Base-by-base conservation (phyloP, 2,797 vertebrate genomes). In the Hyperoplus immaculatus region DNA sequence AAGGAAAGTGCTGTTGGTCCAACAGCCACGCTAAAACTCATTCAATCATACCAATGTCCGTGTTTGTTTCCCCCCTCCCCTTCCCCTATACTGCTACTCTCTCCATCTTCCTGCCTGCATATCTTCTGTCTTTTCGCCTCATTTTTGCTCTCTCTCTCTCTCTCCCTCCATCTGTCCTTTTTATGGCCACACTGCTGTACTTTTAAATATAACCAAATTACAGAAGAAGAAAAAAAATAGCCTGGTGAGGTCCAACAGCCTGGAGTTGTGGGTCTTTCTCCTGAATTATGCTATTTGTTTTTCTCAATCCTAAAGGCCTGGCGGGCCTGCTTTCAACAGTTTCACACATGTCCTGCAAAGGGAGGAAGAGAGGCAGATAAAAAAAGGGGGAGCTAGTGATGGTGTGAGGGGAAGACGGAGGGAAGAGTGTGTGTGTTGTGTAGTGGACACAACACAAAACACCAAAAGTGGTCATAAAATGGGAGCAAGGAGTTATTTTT, bases 271-370 rank as follows among this genome's bases (percentile, higher is more conserved):
- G 75, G 68, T 69, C 82, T 64, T 73, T 86, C 91, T 94, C 86
- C 73, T 94, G 91, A 93, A 93, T 95, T 91, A 94, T 92, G 93
- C 92, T 81, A 84, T 93, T 93, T 94, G 90, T 93, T 93, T 90
- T 88, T 81, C 73, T 85, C 80, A 82, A 75, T 88, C 62, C 83
- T 84, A 77, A 86, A 92, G 81, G 86, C 85, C 90, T 87, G 72
- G 62, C 46, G 83, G 92, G 84, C 57, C 78, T 81, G 85, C 93
- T 95, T 95, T 93, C 90, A 94, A 94, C 88, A 92, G 84, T 88
- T 89, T 87, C 77, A 87, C 83, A 91, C 75, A 83, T 89, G 86
- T 80, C 79, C 85, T 80, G 78, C 79, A 84, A 80, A 86, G 73
- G 61, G 59, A 81, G 79, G 65, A 80, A 57, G 51, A 75, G 67